phyloP scores from a whole-genome alignment of 2,888 invertebrate genomes.

The Diarsia rubi region DNA sequence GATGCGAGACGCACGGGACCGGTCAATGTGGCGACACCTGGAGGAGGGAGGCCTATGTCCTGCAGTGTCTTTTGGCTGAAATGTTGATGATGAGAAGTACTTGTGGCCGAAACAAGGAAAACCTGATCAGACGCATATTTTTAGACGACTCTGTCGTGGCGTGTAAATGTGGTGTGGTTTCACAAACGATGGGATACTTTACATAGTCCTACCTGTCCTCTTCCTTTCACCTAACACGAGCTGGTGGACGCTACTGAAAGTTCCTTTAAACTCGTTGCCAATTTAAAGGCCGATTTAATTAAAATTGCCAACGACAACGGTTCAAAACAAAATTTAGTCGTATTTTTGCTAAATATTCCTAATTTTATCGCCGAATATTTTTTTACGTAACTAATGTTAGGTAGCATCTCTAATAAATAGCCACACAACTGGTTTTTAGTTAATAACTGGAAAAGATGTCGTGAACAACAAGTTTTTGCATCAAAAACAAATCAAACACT shows the following conservation, averaged over 20 bases:
- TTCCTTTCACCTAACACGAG: not conserved
- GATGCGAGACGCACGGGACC: no score
- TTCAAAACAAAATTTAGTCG: not conserved
- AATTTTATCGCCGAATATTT: not conserved
- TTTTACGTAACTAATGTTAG: not conserved
- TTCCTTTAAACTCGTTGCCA: not conserved
- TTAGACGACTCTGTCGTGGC: not conserved
- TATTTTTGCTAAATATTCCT: not conserved
- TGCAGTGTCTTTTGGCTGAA: no score
- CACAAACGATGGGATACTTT: not conserved
- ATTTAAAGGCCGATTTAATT: not conserved
- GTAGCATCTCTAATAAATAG: not conserved
- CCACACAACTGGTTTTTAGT: not conserved
- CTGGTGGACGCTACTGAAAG: not conserved
- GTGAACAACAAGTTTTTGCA: slow-evolving; percentile 8
- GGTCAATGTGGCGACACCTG: no score
- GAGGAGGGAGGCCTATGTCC: no score
- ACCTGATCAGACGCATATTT: no score
- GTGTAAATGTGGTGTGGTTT: not conserved
- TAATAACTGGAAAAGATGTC: not conserved
- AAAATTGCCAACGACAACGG: not conserved
- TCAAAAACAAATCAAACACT: not conserved
- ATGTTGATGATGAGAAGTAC: no score
- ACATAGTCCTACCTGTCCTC: not conserved
- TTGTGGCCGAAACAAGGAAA: no score